These are phyloP conservation scores for Cinclus mexicanus DNA, from an alignment of 2,113 vertebrate genomes.

Conservation along the genomic window DNA sequence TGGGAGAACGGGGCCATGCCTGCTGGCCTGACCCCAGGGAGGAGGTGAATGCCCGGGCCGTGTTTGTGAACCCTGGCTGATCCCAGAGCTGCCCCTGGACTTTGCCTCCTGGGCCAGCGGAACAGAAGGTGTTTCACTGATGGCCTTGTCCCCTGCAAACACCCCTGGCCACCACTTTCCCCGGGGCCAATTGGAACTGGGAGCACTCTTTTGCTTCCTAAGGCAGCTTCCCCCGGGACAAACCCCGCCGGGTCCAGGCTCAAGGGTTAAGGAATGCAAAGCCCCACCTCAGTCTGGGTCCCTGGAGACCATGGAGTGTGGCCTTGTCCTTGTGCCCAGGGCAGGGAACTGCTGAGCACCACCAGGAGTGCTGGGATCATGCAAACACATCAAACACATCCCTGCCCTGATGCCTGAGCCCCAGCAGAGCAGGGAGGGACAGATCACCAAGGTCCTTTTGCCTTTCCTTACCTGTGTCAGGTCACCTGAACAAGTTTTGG, in stretches of 20 bases:
- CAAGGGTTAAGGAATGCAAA: not conserved
- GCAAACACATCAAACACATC: not conserved
- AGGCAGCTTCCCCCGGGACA: not conserved
- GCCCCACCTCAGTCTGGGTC: fast-evolving
- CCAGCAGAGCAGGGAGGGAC: fast-evolving
- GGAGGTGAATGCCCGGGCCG: not conserved
- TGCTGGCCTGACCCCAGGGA: fast-evolving
- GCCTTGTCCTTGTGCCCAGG: fast-evolving
- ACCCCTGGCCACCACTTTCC: not conserved
- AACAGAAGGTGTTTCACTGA: slow-evolving; percentile 59
- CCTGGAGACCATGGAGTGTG: fast-evolving
- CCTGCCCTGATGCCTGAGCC: not conserved
- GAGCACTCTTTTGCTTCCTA: not conserved
- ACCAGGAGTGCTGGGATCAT: fast-evolving
- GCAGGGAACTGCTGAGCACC: not conserved
- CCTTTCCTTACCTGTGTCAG: fast-evolving
- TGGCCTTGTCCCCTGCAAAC: slow-evolving; percentile 34
- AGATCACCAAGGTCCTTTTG: not conserved
- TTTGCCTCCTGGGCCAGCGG: slow-evolving; percentile 43
- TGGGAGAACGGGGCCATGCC: fast-evolving
- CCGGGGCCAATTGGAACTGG: not conserved
- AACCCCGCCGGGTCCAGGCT: fast-evolving
- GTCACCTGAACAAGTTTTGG: not conserved
- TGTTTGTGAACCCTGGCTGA: not conserved
- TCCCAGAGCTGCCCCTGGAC: slow-evolving; percentile 40